Evolutionary conservation across 2,888 invertebrate species (phyloP), one percentile per base, ranked within the genome.

Genomic region (Drosophila anomelani): DNA sequence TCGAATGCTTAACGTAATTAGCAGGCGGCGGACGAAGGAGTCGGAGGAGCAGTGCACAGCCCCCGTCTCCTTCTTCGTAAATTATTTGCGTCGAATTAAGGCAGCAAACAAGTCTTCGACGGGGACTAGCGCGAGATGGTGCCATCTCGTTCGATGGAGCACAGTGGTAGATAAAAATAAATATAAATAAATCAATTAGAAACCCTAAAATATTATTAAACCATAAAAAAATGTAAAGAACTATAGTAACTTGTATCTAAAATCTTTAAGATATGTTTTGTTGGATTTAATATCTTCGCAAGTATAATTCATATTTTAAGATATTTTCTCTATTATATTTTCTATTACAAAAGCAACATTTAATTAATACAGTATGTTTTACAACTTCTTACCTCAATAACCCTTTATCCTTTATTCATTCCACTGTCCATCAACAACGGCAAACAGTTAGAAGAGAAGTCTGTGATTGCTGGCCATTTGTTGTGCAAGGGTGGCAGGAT

Each of bases 51-150:
- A 10, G 74, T 17, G 20, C 39, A 55, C 39, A 55, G 32, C 41
- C 15, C 36, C 32, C 47, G 13, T 43, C 44, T 53, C 59, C 17
- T 26, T 53, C 51, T 60, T 49, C 23, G 75, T 73, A 88, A 88
- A 88, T 85, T 88, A 88, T 88, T 85, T 85, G 85, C 84, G 76
- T 85, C 81, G 81, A 84, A 77, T 86, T 84, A 85, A 87, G 89
- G 80, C 79, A 80, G 70, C 77, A 88, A 85, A 88, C 89, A 84
- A 84, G 84, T 79, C 75, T 74, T 85, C 71, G 71, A 49, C 43
- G 76, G 43, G 46, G 44, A 32, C 60, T 23, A 58, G 36, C 61
- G 36, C 20, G 29, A 47, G 47, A 47, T 47, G 47, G 20, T 53
- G 51, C 51, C 51, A 53, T 53, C 36, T 53, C 69, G 44, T 38